phyloP scores from a whole-genome alignment of 2,888 invertebrate species.

The Nematopogon swammerdamellus region DNA sequence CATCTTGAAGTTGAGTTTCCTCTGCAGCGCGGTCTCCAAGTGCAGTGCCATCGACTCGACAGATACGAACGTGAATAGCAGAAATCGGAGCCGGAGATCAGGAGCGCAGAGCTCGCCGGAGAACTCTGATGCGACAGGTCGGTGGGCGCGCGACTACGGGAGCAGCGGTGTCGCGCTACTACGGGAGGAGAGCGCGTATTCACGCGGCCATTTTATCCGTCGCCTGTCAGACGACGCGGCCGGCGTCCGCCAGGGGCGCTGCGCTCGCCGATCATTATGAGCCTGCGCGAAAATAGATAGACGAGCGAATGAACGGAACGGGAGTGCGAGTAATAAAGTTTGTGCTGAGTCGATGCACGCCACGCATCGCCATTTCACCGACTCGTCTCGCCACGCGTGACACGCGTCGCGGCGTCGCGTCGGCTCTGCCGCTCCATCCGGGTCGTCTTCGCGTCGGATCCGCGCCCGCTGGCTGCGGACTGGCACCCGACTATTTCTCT shows the following conservation, averaged over 20 bases:
- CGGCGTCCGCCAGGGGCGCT: constrained; percentile 25
- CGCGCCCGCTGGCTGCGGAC: too few relatives aligned
- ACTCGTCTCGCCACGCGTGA: too few relatives aligned
- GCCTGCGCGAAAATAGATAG: constrained; percentile 43
- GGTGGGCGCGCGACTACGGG: background rate
- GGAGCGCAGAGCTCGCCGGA: background rate
- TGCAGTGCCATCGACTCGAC: constrained; percentile 37
- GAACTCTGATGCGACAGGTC: too few relatives aligned
- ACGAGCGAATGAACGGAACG: constrained; percentile 10
- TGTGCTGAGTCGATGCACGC: too few relatives aligned
- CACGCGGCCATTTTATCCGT: constrained; percentile 51
- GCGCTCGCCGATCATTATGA: constrained; percentile 35
- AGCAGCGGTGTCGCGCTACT: background rate
- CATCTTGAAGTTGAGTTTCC: constrained; percentile 54
- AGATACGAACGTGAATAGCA: background rate
- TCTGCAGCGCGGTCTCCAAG: constrained; percentile 50
- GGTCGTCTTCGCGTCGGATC: too few relatives aligned
- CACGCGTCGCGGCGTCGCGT: too few relatives aligned
- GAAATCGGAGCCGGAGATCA: background rate
- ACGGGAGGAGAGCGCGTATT: constrained; percentile 21
- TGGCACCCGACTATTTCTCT: too few relatives aligned
- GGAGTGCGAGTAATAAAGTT: too few relatives aligned
- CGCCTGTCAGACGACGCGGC: constrained; percentile 29
- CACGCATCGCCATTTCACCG: too few relatives aligned
- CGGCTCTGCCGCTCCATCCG: too few relatives aligned